Evolutionary conservation across 2,113 vertebrate species (phyloP), one percentile per base, ranked within the genome.

Genomic region (Tetrao urogallus): DNA sequence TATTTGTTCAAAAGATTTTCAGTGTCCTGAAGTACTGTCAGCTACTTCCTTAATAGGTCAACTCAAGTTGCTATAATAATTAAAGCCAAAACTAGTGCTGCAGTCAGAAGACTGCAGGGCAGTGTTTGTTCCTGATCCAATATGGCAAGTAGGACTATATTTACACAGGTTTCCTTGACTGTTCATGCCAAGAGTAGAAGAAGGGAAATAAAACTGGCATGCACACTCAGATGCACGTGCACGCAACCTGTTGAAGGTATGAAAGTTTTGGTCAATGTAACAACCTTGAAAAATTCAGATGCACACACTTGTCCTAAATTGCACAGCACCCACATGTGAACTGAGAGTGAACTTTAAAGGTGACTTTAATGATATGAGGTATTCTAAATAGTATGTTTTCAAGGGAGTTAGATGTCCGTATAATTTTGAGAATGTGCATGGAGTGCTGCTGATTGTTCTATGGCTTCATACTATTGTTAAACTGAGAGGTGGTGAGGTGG

Each of bases 1-100:
- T 88, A 81, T 88, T 94, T 90, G 75, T 47, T 82, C 48, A 85
- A 85, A 90, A 84, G 54, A 73, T 93, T 84, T 84, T 63, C 56
- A 71, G 11, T 73, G 60, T 72, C 69, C 52, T 0, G 6, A 84
- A 75, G 14, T 8, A 38, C 25, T n/a, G 4, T 32, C 70, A 72
- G 52, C 32, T 82, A 67, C 61, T 78, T 86, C 84, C 77, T 90
- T 28, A 84, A 60, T 52, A 81, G 42, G 47, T 60, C 45, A 36
- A 48, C 17, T 71, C 66, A 24, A 72, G 65, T 66, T 64, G 28
- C 63, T 84, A 56, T 21, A 75, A 70, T 56, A 88, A 84, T 94
- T 84, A 64, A 93, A 81, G 54, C 70, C 57, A 56, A 92, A 94
- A 61, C 38, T 72, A 84, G 40, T 67, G 15, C n/a, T 75, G 36